These are phyloP conservation scores for Andrena minutula DNA, from an alignment of 2,888 invertebrate species.

Conservation along the genomic window DNA sequence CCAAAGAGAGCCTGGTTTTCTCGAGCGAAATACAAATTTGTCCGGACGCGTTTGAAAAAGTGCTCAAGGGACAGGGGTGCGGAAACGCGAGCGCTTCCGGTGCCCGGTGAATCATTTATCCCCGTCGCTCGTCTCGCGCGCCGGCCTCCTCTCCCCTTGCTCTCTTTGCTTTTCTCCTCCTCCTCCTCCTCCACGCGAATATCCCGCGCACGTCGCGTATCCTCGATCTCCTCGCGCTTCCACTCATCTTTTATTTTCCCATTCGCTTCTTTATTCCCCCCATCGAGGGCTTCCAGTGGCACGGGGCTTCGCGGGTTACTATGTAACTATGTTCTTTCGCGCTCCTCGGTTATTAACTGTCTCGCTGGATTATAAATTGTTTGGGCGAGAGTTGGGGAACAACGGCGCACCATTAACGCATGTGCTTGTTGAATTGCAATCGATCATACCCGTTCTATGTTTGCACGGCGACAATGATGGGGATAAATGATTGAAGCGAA, in stretches of 20 bases:
- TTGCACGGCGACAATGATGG: no score
- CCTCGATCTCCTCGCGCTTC: background rate
- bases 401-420: no score
- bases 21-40: constrained; percentile 46
- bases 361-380: background rate
- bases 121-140: constrained; percentile 39
- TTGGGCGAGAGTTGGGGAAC: no score
- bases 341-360: background rate
- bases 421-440: no score
- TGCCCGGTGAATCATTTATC: constrained; percentile 53
- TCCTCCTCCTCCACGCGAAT: constrained; percentile 10
- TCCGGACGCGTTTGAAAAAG: constrained; percentile 35
- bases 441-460: no score
- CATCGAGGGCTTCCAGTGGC: background rate
- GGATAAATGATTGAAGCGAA: no score
- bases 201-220: constrained; percentile 18
- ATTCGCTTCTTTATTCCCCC: background rate
- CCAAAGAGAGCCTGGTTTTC: constrained; percentile 12
- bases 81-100: constrained; percentile 40
- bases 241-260: background rate
- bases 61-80: constrained; percentile 30
- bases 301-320: background rate
- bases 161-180: constrained; percentile 34
- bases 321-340: constrained; percentile 4
- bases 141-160: constrained; percentile 18